Evolutionary conservation across 2,797 vertebrate species (phyloP).

Genomic region (Euthynnus affinis): DNA sequence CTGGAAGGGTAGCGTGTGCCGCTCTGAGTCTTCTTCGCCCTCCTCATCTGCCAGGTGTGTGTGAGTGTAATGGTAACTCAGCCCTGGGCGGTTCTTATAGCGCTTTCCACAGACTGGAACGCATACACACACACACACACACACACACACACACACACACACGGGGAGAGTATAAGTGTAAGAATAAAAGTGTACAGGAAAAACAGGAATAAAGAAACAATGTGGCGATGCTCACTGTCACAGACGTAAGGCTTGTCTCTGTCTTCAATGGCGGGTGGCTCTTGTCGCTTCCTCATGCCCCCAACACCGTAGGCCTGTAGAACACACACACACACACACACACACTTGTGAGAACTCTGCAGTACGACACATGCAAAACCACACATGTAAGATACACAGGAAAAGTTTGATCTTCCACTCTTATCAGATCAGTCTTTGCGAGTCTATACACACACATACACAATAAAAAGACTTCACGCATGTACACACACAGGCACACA

Average conservation of each 20-base stretch:
- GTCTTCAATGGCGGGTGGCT: constrained; percentile 91
- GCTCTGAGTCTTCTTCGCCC: constrained; percentile 92
- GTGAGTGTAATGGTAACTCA: constrained; percentile 97
- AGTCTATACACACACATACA: constrained; percentile 13
- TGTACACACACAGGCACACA: constrained; percentile 35
- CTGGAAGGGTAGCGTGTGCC: constrained; percentile 94
- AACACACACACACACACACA: constrained; percentile 44
- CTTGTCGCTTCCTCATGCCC: constrained; percentile 94
- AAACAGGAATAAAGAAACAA: constrained; percentile 14
- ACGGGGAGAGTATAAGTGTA: background rate
- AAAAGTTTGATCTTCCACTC: constrained; percentile 56
- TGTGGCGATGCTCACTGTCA: constrained; percentile 90
- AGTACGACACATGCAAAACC: background rate
- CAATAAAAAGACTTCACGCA: constrained; percentile 37
- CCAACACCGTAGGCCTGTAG: constrained; percentile 92
- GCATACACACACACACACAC: constrained; percentile 41
- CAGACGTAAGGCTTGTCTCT: constrained; percentile 97
- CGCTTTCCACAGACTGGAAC: constrained; percentile 90
- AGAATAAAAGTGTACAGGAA: background rate
- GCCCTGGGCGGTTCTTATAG: constrained; percentile 96
- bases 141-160: constrained; percentile 8
- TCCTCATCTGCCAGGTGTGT: constrained; percentile 96
- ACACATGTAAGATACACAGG: constrained; percentile 12
- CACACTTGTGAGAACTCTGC: constrained; percentile 27
- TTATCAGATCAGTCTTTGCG: constrained; percentile 21